Conservation (phyloP, 2,888 invertebrate genomes). For the Metallyticus violacea region DNA sequence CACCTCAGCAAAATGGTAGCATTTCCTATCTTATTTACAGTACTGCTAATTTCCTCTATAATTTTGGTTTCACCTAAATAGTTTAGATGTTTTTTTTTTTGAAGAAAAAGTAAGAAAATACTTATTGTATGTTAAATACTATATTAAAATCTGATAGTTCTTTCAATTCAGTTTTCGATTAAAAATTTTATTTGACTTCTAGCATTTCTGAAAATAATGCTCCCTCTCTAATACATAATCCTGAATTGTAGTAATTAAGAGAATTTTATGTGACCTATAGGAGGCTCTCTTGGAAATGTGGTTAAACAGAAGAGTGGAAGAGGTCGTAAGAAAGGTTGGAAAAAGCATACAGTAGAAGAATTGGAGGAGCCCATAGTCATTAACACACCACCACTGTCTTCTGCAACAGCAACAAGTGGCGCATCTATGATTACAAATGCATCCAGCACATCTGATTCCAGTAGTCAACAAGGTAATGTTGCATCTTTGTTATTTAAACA, state of each 20-base stretch:
- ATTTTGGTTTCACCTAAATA: too few relatives aligned
- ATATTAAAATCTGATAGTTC: too few relatives aligned
- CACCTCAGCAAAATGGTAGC: too few relatives aligned
- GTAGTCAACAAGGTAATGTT: not conserved
- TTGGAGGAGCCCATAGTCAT: not conserved
- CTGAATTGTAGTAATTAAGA: not conserved
- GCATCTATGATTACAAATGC: not conserved
- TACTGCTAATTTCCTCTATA: too few relatives aligned
- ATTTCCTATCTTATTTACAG: too few relatives aligned
- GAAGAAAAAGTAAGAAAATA: too few relatives aligned
- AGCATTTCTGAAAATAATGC: not conserved
- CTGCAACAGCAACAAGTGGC: not conserved
- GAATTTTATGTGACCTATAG: not conserved
- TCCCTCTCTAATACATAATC: not conserved
- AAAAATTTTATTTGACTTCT: too few relatives aligned
- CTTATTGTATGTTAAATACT: too few relatives aligned
- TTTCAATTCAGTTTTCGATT: too few relatives aligned
- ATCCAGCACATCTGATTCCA: not conserved
- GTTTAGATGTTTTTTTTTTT: too few relatives aligned
- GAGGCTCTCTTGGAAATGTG: not conserved
- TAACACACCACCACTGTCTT: not conserved
- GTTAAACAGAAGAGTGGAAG: constrained; percentile 6
- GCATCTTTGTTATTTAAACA: not conserved
- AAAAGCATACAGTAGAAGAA: not conserved
- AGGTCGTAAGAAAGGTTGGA: not conserved